Base-by-base conservation (phyloP, 2,888 invertebrate genomes). In the Mimumesa dahlbomi region DNA sequence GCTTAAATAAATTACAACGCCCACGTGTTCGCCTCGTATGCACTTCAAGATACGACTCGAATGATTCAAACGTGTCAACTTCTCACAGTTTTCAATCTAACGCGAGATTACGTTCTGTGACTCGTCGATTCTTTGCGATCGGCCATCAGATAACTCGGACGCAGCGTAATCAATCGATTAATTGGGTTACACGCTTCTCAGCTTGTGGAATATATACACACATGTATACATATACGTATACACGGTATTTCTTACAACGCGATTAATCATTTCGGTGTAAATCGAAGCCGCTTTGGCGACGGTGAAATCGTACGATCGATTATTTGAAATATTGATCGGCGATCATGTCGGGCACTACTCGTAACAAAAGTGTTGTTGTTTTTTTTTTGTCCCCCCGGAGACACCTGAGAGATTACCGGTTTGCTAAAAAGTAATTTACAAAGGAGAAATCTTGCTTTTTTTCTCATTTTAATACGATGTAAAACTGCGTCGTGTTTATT, bases 301-400 rank as follows among this genome's bases (percentile, higher is more conserved):
- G 62, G 56, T 63, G 67, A 56, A 50, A 63, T 63, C 62, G 29
- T n/a, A 22, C 38, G 57, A 38, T 58, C 56, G 50, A 56, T 45
- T 18, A 49, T 40, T 43, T 52, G 45, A 45, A 45, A 46, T 48
- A 40, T 58, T 48, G 52, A 43, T 36, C 36, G 45, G 22, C 19
- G 40, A 6, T 22, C 11, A n/a, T 36, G n/a, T n/a, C n/a, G n/a
- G n/a, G n/a, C n/a, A n/a, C n/a, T n/a, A n/a, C n/a, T n/a, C n/a
- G n/a, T n/a, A n/a, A n/a, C n/a, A n/a, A n/a, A n/a, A n/a, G n/a
- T n/a, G n/a, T n/a, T n/a, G n/a, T n/a, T n/a, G n/a, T n/a, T n/a
- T n/a, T n/a, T n/a, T n/a, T n/a, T n/a, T n/a, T n/a, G n/a, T n/a
- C n/a, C n/a, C n/a, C n/a, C n/a, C n/a, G 4, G 7, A 13, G 16